A percentile compares a stretch with the other conserved stretches of the same genome.
phyloP scores from a whole-genome alignment of 2,888 invertebrate species.

The Nomada lathburiana region DNA sequence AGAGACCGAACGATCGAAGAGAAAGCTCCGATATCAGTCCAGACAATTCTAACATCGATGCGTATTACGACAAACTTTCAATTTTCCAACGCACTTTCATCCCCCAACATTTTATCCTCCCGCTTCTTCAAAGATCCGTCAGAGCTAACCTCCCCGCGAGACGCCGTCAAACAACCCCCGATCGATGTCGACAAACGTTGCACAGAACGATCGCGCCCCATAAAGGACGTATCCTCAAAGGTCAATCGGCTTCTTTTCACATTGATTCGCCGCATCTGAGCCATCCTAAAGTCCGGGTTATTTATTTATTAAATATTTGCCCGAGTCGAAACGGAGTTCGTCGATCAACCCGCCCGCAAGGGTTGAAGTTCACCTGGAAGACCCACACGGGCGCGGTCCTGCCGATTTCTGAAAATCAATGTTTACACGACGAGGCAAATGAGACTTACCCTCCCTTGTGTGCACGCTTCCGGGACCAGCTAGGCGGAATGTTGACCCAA shows the following conservation, averaged over 20 bases:
- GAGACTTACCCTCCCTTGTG: conserved; percentile 50
- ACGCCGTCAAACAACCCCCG: not conserved
- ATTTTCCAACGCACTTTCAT: not conserved
- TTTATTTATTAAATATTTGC: conserved; percentile 57
- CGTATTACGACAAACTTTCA: not conserved
- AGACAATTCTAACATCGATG: too few species aligned
- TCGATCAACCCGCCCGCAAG: conserved; percentile 22
- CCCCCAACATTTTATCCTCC: not conserved
- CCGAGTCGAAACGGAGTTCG: conserved; percentile 6
- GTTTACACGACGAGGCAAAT: conserved; percentile 57
- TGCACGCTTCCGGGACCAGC: conserved; percentile 48
- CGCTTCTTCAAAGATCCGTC: not conserved
- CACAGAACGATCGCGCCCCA: not conserved
- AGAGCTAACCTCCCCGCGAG: not conserved
- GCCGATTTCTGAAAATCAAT: conserved; percentile 66
- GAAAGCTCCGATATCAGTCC: too few species aligned
- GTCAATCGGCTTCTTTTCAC: conserved; percentile 24
- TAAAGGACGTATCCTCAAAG: conserved; percentile 11
- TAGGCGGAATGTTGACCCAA: conserved; percentile 65
- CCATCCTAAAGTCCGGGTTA: conserved; percentile 4
- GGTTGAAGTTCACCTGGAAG: conserved; percentile 56
- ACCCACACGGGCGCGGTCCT: conserved; percentile 24
- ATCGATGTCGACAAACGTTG: conserved; percentile 21
- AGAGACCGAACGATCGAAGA: too few species aligned
- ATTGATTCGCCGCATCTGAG: not conserved